Conservation (phyloP, 2,113 vertebrate genomes). For the Gorsachius goisagi region DNA sequence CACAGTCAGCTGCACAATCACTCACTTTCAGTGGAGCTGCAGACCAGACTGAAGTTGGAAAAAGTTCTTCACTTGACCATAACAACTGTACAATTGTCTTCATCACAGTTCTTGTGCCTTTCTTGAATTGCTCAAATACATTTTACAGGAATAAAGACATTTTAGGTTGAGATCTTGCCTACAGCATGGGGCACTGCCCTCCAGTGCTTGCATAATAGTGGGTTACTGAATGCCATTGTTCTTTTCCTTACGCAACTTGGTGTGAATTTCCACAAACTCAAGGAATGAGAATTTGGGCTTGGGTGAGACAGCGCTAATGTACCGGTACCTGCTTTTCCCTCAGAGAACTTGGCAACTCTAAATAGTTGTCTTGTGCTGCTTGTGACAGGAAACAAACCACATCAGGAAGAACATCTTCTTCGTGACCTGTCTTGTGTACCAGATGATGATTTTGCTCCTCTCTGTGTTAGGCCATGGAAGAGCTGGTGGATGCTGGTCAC, state of each 20-base stretch:
- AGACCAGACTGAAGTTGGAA: background rate
- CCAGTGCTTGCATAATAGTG: background rate
- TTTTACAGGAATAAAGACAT: background rate
- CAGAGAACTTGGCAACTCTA: background rate
- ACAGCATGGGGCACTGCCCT: background rate
- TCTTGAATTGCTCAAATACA: background rate
- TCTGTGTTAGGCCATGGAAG: slow-evolving; percentile 85
- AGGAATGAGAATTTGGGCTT: background rate
- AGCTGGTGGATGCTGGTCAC: slow-evolving; percentile 85
- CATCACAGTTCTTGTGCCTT: background rate
- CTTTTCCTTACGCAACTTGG: background rate
- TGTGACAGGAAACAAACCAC: background rate
- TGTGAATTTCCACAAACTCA: background rate
- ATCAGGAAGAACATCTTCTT: background rate
- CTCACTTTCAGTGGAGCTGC: background rate
- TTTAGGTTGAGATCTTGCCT: background rate
- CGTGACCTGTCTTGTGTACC: background rate
- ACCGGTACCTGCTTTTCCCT: background rate
- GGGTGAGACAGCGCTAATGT: background rate
- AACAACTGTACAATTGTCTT: background rate
- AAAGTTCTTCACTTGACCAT: background rate
- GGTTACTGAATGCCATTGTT: rapidly evolving
- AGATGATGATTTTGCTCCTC: background rate
- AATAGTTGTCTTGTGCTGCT: background rate
- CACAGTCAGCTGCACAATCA: background rate